Evolutionary conservation across 2,797 vertebrate genomes (phyloP).

Genomic region (Micrastur ruficollis): DNA sequence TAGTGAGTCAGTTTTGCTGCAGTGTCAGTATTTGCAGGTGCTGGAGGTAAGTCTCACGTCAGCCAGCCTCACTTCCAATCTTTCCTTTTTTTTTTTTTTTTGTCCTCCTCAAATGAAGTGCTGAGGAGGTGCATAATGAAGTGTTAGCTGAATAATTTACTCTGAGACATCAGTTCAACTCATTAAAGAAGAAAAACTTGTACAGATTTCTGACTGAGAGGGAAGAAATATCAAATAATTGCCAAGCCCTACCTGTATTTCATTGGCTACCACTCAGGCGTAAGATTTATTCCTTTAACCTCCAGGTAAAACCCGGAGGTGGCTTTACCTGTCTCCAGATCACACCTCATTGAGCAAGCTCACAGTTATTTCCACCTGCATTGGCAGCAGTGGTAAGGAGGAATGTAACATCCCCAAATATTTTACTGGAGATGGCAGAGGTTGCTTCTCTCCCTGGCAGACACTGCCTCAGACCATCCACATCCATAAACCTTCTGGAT

Average conservation of each 20-base stretch:
- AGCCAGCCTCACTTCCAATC: neutral
- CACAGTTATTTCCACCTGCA: neutral
- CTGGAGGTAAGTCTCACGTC: neutral
- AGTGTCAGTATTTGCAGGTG: neutral
- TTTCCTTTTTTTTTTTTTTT: neutral
- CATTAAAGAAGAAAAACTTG: neutral
- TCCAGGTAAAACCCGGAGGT: neutral
- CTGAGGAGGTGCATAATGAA: neutral
- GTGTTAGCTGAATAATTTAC: neutral
- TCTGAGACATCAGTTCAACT: neutral
- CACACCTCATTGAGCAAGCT: constrained; percentile 5
- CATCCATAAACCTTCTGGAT: neutral
- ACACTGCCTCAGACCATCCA: rapidly evolving
- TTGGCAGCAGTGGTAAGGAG: neutral
- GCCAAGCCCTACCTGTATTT: neutral
- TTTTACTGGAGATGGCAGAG: neutral
- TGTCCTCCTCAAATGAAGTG: neutral
- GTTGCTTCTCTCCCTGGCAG: neutral
- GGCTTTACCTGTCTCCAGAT: neutral
- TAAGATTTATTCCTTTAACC: constrained; percentile 16
- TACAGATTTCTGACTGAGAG: neutral
- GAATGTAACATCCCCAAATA: neutral
- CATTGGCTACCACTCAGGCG: neutral
- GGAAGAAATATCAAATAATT: neutral
- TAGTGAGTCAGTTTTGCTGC: neutral